Base-by-base conservation (phyloP, 2,888 invertebrate genomes). In the Chirona hameri region DNA sequence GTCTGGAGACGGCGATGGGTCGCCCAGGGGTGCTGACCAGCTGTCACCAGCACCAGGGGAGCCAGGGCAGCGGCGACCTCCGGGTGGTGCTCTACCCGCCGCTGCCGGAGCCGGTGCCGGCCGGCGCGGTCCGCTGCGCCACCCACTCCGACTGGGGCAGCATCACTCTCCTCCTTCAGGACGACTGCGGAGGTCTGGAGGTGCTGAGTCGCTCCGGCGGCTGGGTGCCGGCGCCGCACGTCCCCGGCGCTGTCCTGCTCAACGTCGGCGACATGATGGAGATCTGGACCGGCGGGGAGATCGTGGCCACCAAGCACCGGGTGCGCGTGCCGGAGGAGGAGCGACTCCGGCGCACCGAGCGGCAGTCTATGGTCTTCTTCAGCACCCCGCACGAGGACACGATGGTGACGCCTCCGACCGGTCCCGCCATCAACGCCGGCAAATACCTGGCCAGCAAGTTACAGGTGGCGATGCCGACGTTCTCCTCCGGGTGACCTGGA, bases 261-360 rank as follows among this genome's bases (percentile, higher is more conserved):
- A 94, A 94, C 87, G 90, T 93, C 46, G 94, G 94, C 31, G 93
- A 94, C 86, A 90, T 94, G 82, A 89, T 95, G 82, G 92, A 93
- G 31, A 89, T 91, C 80, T 94, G 94, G 94, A 94, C 94, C 9
- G 90, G 91, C 82, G 92, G 92, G 84, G 89, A 91, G 82, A 90
- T 93, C 83, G 91, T 92, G 39, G 93, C 94, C 82, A 90, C 94
- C 52, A 60, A 29, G 87, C 94, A 94, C 87, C 92, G 94, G 76
- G 93, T 94, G 15, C 91, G 93, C 24, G 91, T 94, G 7, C 94
- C 94, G 0, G 89, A 91, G n/a, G 91, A 92, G 52, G 90, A 90
- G 84, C 90, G 90, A 86, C 89, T 91, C 3, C 90, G 91, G 83
- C 90, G 91, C 0, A 90, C 91, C 84, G 91, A 92, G 9, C 91